A percentile compares a stretch with the other conserved stretches of the same genome.
Conservation (phyloP, 2,888 invertebrate genomes). For the Drosophila nigricruria region DNA sequence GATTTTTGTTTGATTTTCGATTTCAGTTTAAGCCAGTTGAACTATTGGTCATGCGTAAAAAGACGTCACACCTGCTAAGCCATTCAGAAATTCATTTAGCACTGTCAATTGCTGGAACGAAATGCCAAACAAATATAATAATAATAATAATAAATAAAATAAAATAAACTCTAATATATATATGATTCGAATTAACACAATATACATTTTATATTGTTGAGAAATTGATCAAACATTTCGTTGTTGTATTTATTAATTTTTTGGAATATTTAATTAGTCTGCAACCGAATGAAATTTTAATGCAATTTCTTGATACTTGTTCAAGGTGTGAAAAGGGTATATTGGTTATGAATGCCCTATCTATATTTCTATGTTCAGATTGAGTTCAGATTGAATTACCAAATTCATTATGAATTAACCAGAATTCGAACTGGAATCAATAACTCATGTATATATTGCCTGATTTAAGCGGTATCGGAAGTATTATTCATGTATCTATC, state of each 20-base stretch:
- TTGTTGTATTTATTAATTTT: neutral
- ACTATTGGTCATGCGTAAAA: constrained; percentile 23
- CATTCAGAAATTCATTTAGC: constrained; percentile 12
- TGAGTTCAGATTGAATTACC: neutral
- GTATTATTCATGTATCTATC: constrained; percentile 27
- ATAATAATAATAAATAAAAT: neutral
- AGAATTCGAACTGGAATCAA: constrained; percentile 58
- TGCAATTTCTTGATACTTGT: neutral
- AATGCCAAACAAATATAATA: neutral
- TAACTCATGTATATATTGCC: constrained; percentile 6
- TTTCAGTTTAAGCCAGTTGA: constrained; percentile 18
- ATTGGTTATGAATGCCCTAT: neutral
- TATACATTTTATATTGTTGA: neutral
- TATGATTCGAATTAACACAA: neutral
- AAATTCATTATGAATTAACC: constrained; percentile 39
- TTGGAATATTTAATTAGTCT: neutral
- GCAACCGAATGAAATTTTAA: neutral
- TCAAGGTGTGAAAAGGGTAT: neutral
- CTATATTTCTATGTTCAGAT: neutral
- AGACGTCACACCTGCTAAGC: constrained; percentile 23
- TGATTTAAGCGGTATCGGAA: constrained; percentile 60
- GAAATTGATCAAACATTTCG: neutral
- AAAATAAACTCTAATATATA: constrained; percentile 2
- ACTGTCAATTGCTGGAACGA: constrained; percentile 7
- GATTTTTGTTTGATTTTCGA: constrained; percentile 22